Evolutionary conservation across 2,113 vertebrate species (phyloP), one percentile per base, ranked within the genome.

Genomic region (Anoura caudifer): DNA sequence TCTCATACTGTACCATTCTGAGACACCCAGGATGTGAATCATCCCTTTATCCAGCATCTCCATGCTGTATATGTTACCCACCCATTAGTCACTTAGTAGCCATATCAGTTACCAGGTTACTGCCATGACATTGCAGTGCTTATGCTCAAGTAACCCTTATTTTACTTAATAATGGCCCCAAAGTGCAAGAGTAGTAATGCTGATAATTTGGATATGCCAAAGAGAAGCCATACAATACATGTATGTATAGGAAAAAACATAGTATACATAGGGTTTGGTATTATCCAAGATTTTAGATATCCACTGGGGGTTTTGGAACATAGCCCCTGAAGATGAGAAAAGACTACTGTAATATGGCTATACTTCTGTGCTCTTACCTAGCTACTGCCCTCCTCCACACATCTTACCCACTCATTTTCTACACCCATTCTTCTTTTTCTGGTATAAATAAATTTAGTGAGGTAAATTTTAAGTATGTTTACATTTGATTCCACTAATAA

Each of bases 391-490:
- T 95, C 75, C 14, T 93, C 70, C 36, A 61, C 3, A 67, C 26
- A 94, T 1, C 9, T 75, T 80, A 45, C 16, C 47, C 82, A 77
- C 41, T 92, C 6, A 76, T 72, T 96, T 96, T 52, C 47, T 91
- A 65, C 16, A 91, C 15, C n/a, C 47, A 56, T 41, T 28, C 70
- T 63, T 89, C 86, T 91, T 52, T 87, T 75, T 67, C 43, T 67
- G 15, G 28, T 94, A 45, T 38, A 91, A 87, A 80, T 36, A 88
- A 50, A 94, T 86, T 77, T 72, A 86, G 14, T 93, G 26, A 63
- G 52, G 52, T 81, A 95, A 76, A 93, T 86, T 73, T 91, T 76
- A 93, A 94, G 56, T 85, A 93, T 82, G 22, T 77, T 63, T 81
- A 95, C 11, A 95, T 83, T 67, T 24, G 19, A 93, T 45, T 77